These are phyloP conservation scores for Neodiprion fabricii DNA, from an alignment of 1,140 invertebrate species.

Conservation along the genomic window DNA sequence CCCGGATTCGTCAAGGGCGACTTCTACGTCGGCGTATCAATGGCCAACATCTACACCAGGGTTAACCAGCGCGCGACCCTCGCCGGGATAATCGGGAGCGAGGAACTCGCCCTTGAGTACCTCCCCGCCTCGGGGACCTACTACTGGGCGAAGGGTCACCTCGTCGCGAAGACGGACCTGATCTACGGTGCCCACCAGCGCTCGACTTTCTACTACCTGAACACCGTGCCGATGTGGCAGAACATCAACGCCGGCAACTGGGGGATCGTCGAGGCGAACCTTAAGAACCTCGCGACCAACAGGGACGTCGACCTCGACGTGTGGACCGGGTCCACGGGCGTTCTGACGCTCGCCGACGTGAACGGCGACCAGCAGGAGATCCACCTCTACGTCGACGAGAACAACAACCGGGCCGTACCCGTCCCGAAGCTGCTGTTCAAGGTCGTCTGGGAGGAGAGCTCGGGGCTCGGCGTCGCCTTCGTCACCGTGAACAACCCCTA, in stretches of 20 bases:
- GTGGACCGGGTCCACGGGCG: constrained; percentile 62
- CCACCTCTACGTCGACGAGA: constrained; percentile 56
- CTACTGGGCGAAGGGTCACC: constrained; percentile 69
- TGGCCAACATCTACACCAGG: constrained; percentile 32
- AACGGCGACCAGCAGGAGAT: constrained; percentile 54
- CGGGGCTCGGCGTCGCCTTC: constrained; percentile 62
- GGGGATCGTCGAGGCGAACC: constrained; percentile 59
- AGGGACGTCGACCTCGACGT: constrained; percentile 48
- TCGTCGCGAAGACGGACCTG: constrained; percentile 73
- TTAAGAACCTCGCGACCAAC: constrained; percentile 46
- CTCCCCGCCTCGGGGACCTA: constrained; percentile 23
- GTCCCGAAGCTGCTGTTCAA: constrained; percentile 68
- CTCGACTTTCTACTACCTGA: constrained; percentile 72
- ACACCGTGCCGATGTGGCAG: constrained; percentile 67
- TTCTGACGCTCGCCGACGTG: constrained; percentile 58
- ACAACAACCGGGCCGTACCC: constrained; percentile 55
- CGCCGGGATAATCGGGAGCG: constrained; percentile 29
- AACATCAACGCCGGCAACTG: constrained; percentile 72
- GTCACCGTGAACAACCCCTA: constrained; percentile 71
- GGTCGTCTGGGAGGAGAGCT: constrained; percentile 61
- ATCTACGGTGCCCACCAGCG: constrained; percentile 68
- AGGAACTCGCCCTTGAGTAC: constrained; percentile 25
- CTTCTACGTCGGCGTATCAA: constrained; percentile 36
- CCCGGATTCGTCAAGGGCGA: constrained; percentile 33
- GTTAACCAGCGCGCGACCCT: constrained; percentile 30